These are phyloP conservation scores for Sylvilagus floridanus DNA, from an alignment of 2,797 vertebrate genomes.

Conservation along the genomic window DNA sequence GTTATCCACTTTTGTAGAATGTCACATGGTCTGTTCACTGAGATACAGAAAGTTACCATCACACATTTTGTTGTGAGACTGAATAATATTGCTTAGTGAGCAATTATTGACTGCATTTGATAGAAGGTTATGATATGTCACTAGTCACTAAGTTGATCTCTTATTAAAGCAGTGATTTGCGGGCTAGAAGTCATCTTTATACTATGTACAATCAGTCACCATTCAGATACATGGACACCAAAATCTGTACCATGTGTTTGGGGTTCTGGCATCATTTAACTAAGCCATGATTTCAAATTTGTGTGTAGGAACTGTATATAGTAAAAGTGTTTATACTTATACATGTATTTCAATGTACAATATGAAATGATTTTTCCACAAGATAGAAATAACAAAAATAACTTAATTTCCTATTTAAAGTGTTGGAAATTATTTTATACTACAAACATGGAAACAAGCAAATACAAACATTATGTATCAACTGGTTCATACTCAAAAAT, in stretches of 20 bases:
- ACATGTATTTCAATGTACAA: too few relatives aligned
- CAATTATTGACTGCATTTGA: background rate
- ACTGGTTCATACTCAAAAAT: background rate
- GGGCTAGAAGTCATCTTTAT: background rate
- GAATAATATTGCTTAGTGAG: background rate
- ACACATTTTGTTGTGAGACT: background rate
- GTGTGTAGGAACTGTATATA: background rate
- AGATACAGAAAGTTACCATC: background rate
- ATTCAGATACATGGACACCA: background rate
- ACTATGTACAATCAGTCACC: background rate
- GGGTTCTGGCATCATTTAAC: background rate
- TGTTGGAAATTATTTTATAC: background rate
- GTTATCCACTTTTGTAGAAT: background rate
- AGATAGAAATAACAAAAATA: background rate
- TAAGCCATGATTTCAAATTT: background rate
- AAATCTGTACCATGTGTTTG: background rate
- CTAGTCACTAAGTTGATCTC: background rate
- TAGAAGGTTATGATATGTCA: background rate
- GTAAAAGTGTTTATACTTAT: background rate
- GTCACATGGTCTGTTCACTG: background rate
- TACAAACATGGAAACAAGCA: background rate
- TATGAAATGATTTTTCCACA: background rate
- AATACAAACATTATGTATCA: background rate
- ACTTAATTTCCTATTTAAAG: background rate
- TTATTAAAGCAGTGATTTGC: background rate